Percentiles rank a stretch among this genome's conserved stretches.
Evolutionary conservation across 1,140 invertebrate species (phyloP).

Genomic region (Chlorops oryzae): DNA sequence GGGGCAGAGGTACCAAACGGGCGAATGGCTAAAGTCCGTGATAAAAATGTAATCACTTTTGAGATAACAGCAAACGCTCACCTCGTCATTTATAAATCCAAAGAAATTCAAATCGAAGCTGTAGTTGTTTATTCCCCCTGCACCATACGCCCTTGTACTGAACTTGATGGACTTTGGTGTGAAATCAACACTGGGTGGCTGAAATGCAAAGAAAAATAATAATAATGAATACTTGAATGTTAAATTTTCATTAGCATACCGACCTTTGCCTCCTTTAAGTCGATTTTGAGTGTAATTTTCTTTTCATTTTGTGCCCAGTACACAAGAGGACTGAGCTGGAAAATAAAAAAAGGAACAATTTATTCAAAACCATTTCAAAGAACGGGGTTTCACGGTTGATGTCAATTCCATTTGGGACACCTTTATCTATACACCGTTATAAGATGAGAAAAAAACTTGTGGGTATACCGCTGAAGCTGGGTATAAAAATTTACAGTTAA

Average conservation of each 20-base stretch:
- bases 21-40: too few relatives aligned
- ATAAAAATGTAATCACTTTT: too few relatives aligned
- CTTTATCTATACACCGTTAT: too few relatives aligned
- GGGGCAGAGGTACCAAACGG: too few relatives aligned
- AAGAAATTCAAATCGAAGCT: constrained; percentile 67
- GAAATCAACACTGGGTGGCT: constrained; percentile 45
- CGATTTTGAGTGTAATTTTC: constrained; percentile 70
- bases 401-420: too few relatives aligned
- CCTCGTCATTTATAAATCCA: constrained; percentile 61
- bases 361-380: too few relatives aligned
- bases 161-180: constrained; percentile 58
- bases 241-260: constrained; percentile 5
- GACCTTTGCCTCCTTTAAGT: constrained; percentile 65
- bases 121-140: constrained; percentile 64
- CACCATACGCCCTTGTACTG: constrained; percentile 61
- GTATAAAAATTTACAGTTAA: too few relatives aligned
- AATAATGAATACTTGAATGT: not conserved
- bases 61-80: constrained; percentile 32
- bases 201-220: not conserved
- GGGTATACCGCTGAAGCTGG: too few relatives aligned
- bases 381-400: too few relatives aligned
- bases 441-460: too few relatives aligned
- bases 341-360: too few relatives aligned
- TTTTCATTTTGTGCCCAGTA: constrained; percentile 87
- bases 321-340: constrained; percentile 69